Conservation (phyloP, 2,113 vertebrate genomes). For the Myotis lucifugus region DNA sequence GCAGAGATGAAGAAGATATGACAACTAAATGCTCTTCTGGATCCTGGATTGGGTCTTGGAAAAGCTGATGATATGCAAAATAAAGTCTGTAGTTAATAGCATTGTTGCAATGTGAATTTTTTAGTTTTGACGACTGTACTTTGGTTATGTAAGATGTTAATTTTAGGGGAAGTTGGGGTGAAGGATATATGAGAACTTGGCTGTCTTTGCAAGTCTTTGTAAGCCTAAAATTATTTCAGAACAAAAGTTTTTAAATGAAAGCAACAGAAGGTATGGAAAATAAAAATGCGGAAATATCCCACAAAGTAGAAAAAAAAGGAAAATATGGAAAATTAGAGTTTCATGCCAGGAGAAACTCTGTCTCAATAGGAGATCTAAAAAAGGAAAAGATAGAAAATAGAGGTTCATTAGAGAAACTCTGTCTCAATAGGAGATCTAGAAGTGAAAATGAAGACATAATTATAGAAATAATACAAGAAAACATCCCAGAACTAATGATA, state of each 20-base stretch:
- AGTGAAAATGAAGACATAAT: neutral
- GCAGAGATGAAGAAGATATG: neutral
- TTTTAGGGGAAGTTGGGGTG: neutral
- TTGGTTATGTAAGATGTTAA: neutral
- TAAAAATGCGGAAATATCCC: neutral
- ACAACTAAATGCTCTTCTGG: neutral
- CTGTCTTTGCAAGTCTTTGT: neutral
- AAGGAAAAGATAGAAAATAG: neutral
- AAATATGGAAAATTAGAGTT: too few relatives aligned
- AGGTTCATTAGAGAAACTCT: neutral
- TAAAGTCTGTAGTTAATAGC: neutral
- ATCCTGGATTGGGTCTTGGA: neutral
- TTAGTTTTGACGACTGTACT: neutral
- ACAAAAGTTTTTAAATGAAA: neutral
- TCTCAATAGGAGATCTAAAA: neutral
- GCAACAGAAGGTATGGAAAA: neutral
- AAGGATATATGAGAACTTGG: neutral
- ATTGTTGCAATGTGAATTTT: neutral
- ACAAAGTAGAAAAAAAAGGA: neutral
- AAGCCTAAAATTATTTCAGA: slow-evolving; percentile 5
- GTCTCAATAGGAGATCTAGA: neutral
- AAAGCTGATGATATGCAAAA: neutral
- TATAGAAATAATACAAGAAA: slow-evolving; percentile 8
- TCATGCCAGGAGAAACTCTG: neutral
- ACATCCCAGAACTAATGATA: neutral